Base-by-base conservation (phyloP, 1,140 invertebrate genomes). In the Sminthurinus signatus region DNA sequence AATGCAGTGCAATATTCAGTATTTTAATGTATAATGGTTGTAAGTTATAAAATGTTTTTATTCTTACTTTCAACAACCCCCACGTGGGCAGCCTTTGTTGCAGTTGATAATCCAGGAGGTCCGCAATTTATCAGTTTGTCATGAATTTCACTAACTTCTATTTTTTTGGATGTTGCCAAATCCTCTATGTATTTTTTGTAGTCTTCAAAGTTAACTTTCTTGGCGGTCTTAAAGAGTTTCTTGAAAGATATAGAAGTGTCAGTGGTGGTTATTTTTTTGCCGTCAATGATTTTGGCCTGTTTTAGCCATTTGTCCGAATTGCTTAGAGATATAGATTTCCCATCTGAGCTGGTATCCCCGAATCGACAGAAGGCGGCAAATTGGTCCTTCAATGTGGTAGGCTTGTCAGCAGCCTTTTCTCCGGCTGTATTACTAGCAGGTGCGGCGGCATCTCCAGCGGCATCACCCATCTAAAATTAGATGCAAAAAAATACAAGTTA, bases 261-360 rank as follows among this genome's bases (percentile, higher is more conserved):
- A 1, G 89, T 93, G 10, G 91, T 91, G 0, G 89, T 90, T 61
- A 92, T 87, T 72, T 86, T 89, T 76, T 92, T 93, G 0, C 84
- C 86, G 70, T 93, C 91, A 56, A 95, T 88, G n/a, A 95, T 88
- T 74, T 88, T 87, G 0, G 92, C 91, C 75, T 95, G 91, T 72
- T 93, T 94, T 85, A 95, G 88, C 91, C 92, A 95, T 76, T 94
- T 94, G 76, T 95, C 68, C 17, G 32, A 59, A 31, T 69, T 63
- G 15, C 87, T 88, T 1, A 93, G 76, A 0, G 91, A 93, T 54
- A 94, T 89, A 23, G 83, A 80, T 75, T 88, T 91, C 5, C 92
- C 92, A 73, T 91, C 88, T 12, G 87, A 88, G 73, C 91, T 92
- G 1, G 81, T 80, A 74, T 93, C 89, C 1, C 92, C 92, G 73